phyloP scores from a whole-genome alignment of 2,113 vertebrate genomes.

The Mustelus asterias region DNA sequence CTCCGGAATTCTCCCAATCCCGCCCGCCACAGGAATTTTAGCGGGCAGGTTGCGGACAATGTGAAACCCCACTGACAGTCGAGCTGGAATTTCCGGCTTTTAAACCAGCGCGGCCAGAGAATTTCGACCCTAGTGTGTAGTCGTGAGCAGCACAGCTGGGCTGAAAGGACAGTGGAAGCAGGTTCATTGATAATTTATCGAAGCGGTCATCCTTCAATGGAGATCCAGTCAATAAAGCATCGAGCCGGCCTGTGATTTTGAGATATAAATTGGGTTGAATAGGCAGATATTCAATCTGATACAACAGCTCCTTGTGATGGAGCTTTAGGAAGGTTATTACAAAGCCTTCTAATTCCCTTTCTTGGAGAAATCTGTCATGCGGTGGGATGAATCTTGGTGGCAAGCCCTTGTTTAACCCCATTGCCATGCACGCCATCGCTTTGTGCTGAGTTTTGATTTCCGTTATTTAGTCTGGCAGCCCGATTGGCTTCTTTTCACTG shows the following conservation, averaged over 20 bases:
- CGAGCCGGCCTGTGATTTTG: neutral
- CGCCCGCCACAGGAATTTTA: too few species aligned
- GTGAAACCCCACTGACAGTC: too few species aligned
- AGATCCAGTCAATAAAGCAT: neutral
- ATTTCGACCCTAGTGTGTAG: too few species aligned
- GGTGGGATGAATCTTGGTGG: neutral
- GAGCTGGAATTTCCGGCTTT: too few species aligned
- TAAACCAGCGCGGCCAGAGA: too few species aligned
- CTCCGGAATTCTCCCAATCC: too few species aligned
- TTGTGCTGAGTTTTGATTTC: neutral
- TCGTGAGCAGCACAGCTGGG: too few species aligned
- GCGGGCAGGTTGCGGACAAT: too few species aligned
- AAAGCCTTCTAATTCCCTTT: neutral
- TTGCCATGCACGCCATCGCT: neutral
- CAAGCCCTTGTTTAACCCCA: neutral
- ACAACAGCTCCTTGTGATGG: neutral
- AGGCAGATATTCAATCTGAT: neutral
- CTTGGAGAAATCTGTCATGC: neutral
- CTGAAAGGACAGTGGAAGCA: too few species aligned
- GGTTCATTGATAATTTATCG: too few species aligned
- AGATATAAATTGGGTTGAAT: neutral
- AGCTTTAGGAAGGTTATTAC: neutral
- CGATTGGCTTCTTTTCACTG: neutral
- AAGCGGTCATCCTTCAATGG: neutral
- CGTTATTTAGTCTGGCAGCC: neutral